A percentile compares a stretch with the other conserved stretches of the same genome.
phyloP scores from a whole-genome alignment of 1,140 invertebrate genomes.

The Listronotus oregonensis region DNA sequence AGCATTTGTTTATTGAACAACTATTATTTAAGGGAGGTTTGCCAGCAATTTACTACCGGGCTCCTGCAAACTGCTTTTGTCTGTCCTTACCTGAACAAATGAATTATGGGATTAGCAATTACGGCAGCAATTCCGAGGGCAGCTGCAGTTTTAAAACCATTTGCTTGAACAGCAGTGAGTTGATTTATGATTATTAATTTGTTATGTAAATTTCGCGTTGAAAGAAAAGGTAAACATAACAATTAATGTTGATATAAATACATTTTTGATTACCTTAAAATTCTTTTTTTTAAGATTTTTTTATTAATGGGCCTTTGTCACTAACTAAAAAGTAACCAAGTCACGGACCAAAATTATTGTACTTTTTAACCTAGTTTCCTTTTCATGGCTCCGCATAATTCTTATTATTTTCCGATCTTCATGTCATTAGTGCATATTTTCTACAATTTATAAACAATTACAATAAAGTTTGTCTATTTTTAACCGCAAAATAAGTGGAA shows the following conservation, averaged over 20 bases:
- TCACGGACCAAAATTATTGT: too few relatives aligned
- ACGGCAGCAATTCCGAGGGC: slow-evolving; percentile 18
- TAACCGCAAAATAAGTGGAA: too few relatives aligned
- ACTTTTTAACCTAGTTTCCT: too few relatives aligned
- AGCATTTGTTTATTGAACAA: neutral
- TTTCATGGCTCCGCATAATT: too few relatives aligned
- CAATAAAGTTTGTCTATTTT: too few relatives aligned
- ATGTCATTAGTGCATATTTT: too few relatives aligned
- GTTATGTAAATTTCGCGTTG: slow-evolving; percentile 16
- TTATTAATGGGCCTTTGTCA: too few relatives aligned
- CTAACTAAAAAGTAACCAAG: too few relatives aligned
- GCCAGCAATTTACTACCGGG: neutral
- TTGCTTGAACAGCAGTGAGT: slow-evolving; percentile 11
- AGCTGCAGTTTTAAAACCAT: slow-evolving; percentile 13
- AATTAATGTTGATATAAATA: slow-evolving; percentile 1
- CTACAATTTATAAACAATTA: too few relatives aligned
- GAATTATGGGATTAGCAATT: slow-evolving; percentile 11
- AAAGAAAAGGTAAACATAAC: neutral
- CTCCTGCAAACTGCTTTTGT: slow-evolving; percentile 4
- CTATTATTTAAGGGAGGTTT: slow-evolving; percentile 4
- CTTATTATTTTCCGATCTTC: too few relatives aligned
- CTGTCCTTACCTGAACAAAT: slow-evolving; percentile 18
- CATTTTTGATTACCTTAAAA: neutral
- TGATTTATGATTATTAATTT: slow-evolving; percentile 22
- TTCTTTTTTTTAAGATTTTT: neutral